Evolutionary conservation across 2,888 invertebrate genomes (phyloP), one percentile per base, ranked within the genome.

Genomic region (Peribatodes rhomboidaria): DNA sequence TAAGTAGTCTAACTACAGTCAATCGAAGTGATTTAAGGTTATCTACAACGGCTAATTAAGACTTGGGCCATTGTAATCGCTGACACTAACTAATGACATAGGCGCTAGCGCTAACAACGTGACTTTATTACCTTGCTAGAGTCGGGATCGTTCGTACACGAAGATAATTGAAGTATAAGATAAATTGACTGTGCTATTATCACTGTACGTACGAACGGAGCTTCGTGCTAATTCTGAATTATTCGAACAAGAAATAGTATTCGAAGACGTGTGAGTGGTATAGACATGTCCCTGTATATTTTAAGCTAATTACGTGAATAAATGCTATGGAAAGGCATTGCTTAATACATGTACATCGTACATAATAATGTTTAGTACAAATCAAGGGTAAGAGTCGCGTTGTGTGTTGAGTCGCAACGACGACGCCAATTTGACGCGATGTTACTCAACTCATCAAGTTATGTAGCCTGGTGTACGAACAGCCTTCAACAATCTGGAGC

Each of bases 11-110:
- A 50, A 44, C 60, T 56, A 57, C 58, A 39, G 1, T 54, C 54
- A 56, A 70, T 72, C 59, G 62, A 71, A 55, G 58, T 65, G 70
- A 72, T 69, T 70, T 72, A 71, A 69, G 72, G 70, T 72, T 74
- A 77, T 75, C 73, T 68, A 42, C 46, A 44, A 68, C 56, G 52
- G 67, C 70, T 76, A 75, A 77, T 77, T 76, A 75, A 76, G 72
- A 69, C 68, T 56, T 73, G 71, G 58, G 46, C 75, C 58, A 77
- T 77, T 77, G 77, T 77, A 70, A 70, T 75, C 68, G 62, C 60
- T 62, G 72, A 72, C 77, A 70, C 61, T 73, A 72, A 75, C 72
- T 73, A 77, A 77, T 75, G 74, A 71, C 72, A 54, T 68, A 61
- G 67, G 65, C 59, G 65, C 61, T 62, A 69, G 64, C 59, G 65